phyloP scores from a whole-genome alignment of 2,888 invertebrate genomes.

The Callinectes sapidus region DNA sequence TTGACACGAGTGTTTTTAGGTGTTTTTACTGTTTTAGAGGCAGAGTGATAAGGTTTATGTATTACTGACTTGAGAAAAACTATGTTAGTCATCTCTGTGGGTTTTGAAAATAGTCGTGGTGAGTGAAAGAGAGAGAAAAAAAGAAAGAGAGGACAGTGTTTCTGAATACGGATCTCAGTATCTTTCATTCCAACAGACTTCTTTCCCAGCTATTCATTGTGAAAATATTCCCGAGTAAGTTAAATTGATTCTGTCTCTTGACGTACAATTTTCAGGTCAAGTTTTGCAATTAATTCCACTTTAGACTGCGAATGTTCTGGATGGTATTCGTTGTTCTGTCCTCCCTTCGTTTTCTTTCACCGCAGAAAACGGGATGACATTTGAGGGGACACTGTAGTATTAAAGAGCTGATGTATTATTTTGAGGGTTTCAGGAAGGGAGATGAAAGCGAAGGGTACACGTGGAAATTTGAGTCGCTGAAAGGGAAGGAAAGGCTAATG shows the following conservation, averaged over 20 bases:
- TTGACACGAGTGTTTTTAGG: too few relatives aligned
- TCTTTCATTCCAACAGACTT: not conserved
- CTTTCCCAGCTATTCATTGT: not conserved
- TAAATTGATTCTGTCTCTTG: slow-evolving; percentile 20
- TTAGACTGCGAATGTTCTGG: not conserved
- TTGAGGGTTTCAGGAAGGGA: too few relatives aligned
- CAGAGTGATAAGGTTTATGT: too few relatives aligned
- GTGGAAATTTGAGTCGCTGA: not conserved
- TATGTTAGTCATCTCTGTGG: too few relatives aligned
- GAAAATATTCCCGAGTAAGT: slow-evolving; percentile 2
- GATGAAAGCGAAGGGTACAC: not conserved
- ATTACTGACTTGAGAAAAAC: too few relatives aligned
- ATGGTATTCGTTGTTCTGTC: not conserved
- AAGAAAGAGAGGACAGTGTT: too few relatives aligned
- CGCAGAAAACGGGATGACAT: not conserved
- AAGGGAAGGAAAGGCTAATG: not conserved
- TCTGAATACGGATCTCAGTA: too few relatives aligned
- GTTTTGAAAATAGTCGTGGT: too few relatives aligned
- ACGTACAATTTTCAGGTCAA: slow-evolving; percentile 1
- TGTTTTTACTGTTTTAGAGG: too few relatives aligned
- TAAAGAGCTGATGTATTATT: not conserved
- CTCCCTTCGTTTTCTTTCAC: not conserved
- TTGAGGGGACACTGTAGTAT: not conserved
- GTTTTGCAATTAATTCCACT: slow-evolving; percentile 8
- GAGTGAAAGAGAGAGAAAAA: too few relatives aligned